Base-by-base conservation (phyloP, 2,888 invertebrate species). In the Drosophila borborema region DNA sequence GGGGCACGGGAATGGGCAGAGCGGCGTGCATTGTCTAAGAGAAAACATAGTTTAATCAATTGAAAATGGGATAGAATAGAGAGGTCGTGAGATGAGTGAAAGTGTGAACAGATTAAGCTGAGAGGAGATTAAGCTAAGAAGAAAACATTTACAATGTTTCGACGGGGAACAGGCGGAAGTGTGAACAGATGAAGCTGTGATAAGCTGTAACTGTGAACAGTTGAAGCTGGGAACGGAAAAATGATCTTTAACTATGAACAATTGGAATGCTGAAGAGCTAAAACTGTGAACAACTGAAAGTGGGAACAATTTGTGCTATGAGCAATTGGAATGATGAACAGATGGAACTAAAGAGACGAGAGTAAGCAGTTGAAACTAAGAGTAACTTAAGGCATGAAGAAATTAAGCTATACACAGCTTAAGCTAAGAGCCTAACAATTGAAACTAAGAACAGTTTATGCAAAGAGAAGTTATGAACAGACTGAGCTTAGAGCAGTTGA, bases 1-100 rank as follows among this genome's bases (percentile, higher is more conserved):
- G 63, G 3, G 86, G 86, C 51, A 86, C 76, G 0, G 86, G 86
- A 10, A 86, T 86, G 12, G 86, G 88, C 34, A 87, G 71, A n/a
- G 77, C 71, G 0, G 84, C 88, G 12, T 86, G 86, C 5, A 64
- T 63, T 60, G 74, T 61, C 86, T 86, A 36, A 2, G 31, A 41
- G 6, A 28, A 48, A 43, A 43, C 31, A 38, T 14, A 14, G 16
- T 2, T 9, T 5, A 3, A 31, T n/a, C 9, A 16, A 9, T 9
- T 1, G 28, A 12, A 14, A 45, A 3, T 12, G 12, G 2, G 8
- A 7, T 2, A 0, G 20, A 20, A 14, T 45, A 14, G 23, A 23
- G 23, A 23, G 23, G 2, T 2, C 7, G 23, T 16, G 46, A 28
- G n/a, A 28, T 9, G 16, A 28, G 31, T 16, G 10, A 5, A 49